Base-by-base conservation (phyloP, 1,140 invertebrate species). In the Paracyclopina nana region DNA sequence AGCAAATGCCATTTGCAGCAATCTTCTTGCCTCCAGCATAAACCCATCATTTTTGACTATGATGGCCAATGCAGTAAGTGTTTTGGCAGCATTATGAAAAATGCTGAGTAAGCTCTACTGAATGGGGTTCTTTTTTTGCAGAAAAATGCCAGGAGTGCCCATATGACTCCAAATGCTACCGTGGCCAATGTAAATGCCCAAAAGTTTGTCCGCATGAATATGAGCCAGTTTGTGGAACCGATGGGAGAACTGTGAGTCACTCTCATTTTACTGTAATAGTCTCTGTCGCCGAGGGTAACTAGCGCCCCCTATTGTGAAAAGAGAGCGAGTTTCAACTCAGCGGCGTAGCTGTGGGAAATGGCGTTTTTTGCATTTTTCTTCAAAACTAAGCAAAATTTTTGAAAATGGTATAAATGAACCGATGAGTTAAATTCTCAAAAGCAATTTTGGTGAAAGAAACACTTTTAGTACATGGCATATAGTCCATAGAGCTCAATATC, bases 131-230 rank as follows among this genome's bases (percentile, higher is more conserved):
- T 16, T 38, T 5, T 38, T 20, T 67, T 67, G 30, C 68, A 88
- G 83, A 83, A 61, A 62, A 80, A 31, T 91, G 84, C 64, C 67
- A 74, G 51, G 72, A 72, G 31, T 90, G 85, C 67, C 75, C 79
- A 54, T 77, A 73, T 62, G 81, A 80, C 5, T 80, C 78, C 14
- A 71, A 72, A 25, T 90, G 85, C 62, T 72, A 81, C 57, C 77
- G 78, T 29, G 84, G 83, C 0, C 71, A 75, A 40, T 90, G 83
- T 65, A 70, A 86, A 4, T 90, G 85, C 61, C 82, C 82, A 1
- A 73, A 74, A 44, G 72, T 76, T 54, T 90, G 85, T 63, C 64
- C 66, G 2, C 54, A 52, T 42, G 55, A 41, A 4, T 56, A 59
- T 14, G 64, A 67, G 22, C 76, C 76, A 22, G 80, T 90, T 27